A percentile compares a stretch with the other conserved stretches of the same genome.
Conservation (phyloP, 2,797 vertebrate genomes). For the Benthosema pterotum region DNA sequence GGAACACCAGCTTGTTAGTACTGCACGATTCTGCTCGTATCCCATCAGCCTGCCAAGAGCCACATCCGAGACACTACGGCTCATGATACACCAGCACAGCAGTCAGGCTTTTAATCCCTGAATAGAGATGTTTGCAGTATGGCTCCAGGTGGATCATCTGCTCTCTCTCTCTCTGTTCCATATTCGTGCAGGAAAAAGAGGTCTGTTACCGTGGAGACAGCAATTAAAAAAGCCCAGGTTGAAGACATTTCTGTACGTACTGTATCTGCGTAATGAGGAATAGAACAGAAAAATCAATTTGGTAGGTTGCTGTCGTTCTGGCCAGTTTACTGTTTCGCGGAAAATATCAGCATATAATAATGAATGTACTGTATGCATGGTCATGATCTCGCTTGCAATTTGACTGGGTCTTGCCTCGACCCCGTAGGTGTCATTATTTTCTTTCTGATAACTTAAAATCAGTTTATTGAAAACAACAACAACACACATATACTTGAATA, state of each 20-base stretch:
- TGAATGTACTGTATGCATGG: too few relatives aligned
- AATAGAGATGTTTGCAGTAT: conserved; percentile 58
- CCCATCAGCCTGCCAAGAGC: conserved; percentile 5
- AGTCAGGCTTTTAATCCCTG: conserved; percentile 57
- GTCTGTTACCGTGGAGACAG: conserved; percentile 72
- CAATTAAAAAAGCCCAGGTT: conserved; percentile 58
- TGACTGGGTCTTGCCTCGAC: too few relatives aligned
- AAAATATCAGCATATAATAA: background rate
- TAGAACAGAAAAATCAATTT: conserved; percentile 10
- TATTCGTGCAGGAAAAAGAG: conserved; percentile 54
- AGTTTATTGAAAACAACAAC: too few relatives aligned
- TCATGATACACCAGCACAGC: conserved; percentile 18
- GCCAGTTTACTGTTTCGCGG: conserved; percentile 5
- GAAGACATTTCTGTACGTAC: conserved; percentile 31
- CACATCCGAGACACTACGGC: conserved; percentile 32
- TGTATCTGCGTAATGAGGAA: conserved; percentile 54
- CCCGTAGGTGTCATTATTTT: too few relatives aligned
- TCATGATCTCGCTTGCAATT: too few relatives aligned
- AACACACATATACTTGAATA: too few relatives aligned
- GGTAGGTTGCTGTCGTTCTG: background rate
- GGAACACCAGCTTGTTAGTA: conserved; percentile 11
- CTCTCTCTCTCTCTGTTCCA: conserved; percentile 35
- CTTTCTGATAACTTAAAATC: too few relatives aligned
- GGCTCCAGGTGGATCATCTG: conserved; percentile 59
- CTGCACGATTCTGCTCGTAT: conserved; percentile 7